phyloP scores from a whole-genome alignment of 2,113 vertebrate genomes.

The Ptilonorhynchus violaceus region DNA sequence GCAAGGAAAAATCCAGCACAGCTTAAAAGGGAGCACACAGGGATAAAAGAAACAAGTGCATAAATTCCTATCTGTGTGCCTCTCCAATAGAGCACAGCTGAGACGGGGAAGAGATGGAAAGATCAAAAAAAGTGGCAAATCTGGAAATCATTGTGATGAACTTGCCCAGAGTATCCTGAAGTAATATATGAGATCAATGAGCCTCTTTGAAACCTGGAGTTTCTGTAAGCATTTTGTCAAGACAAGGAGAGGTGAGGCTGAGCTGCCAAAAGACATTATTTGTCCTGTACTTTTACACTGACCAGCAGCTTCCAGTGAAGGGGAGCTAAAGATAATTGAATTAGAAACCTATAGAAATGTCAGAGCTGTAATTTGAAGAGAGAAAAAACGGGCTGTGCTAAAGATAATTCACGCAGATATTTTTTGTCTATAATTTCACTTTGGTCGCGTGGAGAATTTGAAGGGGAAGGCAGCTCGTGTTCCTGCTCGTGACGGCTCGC shows the following conservation, averaged over 20 bases:
- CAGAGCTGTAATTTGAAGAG: conserved; percentile 2
- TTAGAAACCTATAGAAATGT: conserved; percentile 60
- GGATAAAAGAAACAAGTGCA: not conserved
- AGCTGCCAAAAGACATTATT: conserved; percentile 39
- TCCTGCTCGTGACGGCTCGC: not conserved
- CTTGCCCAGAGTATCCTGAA: not conserved
- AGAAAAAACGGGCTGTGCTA: not conserved
- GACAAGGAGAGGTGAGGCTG: not conserved
- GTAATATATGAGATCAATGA: not conserved
- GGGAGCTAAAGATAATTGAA: conserved; percentile 39
- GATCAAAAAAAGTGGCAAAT: not conserved
- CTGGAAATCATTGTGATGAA: conserved; percentile 14
- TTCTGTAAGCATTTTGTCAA: conserved; percentile 6
- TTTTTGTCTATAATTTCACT: not conserved
- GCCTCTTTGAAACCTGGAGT: not conserved
- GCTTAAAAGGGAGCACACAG: not conserved
- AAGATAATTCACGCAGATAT: not conserved
- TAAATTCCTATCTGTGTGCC: not conserved
- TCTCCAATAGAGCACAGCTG: not conserved
- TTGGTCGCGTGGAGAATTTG: not conserved
- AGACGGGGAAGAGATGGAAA: not conserved
- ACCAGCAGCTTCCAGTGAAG: conserved; percentile 22
- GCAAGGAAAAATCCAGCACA: not conserved
- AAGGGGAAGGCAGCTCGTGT: not conserved
- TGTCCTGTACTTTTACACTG: conserved; percentile 28